phyloP scores from a whole-genome alignment of 1,140 invertebrate genomes.

The Chlorops oryzae region DNA sequence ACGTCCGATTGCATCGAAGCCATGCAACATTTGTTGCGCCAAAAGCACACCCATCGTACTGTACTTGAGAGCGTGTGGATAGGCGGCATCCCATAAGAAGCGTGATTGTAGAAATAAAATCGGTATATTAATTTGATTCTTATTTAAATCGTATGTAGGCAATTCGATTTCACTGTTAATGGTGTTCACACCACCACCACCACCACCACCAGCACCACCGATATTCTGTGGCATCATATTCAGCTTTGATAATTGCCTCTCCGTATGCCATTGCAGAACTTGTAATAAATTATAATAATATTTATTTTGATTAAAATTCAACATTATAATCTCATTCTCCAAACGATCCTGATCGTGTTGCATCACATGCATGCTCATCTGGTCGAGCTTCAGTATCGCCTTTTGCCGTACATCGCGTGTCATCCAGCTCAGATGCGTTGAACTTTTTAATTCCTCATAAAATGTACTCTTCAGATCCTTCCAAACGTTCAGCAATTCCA shows the following conservation, averaged over 20 bases:
- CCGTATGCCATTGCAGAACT: conserved; percentile 69
- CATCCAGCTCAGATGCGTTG: conserved; percentile 64
- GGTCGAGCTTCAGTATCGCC: conserved; percentile 73
- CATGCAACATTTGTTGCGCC: conserved; percentile 90
- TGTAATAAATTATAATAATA: conserved; percentile 89
- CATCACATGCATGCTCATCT: conserved; percentile 81
- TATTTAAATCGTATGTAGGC: conserved; percentile 79
- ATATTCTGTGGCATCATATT: conserved; percentile 80
- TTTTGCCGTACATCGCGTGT: conserved; percentile 70
- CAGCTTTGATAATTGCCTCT: conserved; percentile 74
- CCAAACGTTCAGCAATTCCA: conserved; percentile 60
- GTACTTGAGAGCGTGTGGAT: conserved; percentile 86
- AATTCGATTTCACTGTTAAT: conserved; percentile 58
- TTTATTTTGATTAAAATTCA: conserved; percentile 66
- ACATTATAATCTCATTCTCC: conserved; percentile 67
- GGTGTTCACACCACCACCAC: conserved; percentile 90
- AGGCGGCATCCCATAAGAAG: conserved; percentile 79
- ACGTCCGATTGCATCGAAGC: conserved; percentile 89
- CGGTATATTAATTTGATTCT: conserved; percentile 95
- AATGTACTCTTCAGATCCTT: conserved; percentile 59
- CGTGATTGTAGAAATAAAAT: conserved; percentile 89
- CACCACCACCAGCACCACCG: too few species aligned
- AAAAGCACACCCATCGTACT: conserved; percentile 93
- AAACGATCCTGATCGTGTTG: conserved; percentile 76
- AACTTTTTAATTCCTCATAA: conserved; percentile 60